Percentiles rank a stretch among this genome's conserved stretches.
phyloP scores from a whole-genome alignment of 2,113 vertebrate genomes.

The Cephalopholis sonnerati region DNA sequence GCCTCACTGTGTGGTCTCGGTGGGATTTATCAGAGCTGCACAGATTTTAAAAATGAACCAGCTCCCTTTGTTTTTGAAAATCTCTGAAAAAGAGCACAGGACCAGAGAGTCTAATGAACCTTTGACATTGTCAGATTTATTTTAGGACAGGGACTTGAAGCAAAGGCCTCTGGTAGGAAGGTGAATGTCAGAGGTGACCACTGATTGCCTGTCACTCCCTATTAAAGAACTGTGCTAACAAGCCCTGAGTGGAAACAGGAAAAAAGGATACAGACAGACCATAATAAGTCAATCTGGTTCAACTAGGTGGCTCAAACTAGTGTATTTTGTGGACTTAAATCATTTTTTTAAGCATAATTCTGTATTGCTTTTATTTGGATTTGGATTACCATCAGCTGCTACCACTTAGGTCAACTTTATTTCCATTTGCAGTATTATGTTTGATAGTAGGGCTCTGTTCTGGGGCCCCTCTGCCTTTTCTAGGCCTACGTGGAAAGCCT shows the following conservation, averaged over 20 bases:
- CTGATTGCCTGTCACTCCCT: slow-evolving; percentile 25
- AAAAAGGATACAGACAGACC: not conserved
- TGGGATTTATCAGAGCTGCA: not conserved
- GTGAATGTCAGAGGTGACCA: slow-evolving; percentile 46
- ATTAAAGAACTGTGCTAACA: slow-evolving; percentile 35
- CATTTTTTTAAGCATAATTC: no score
- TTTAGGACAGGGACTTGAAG: slow-evolving; percentile 31
- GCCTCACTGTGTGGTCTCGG: not conserved
- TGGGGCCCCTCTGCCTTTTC: no score
- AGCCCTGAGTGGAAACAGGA: slow-evolving; percentile 10
- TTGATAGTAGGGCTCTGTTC: no score
- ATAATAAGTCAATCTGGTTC: not conserved
- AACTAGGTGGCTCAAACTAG: not conserved
- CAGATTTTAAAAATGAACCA: not conserved
- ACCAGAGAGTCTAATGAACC: slow-evolving; percentile 23
- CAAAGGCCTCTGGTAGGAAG: slow-evolving; percentile 5
- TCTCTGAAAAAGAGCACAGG: not conserved
- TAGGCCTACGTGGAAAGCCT: no score
- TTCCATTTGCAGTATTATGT: no score
- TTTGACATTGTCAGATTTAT: slow-evolving; percentile 57
- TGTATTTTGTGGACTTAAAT: not conserved
- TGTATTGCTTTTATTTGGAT: not conserved
- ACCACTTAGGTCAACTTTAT: no score
- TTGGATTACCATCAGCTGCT: not conserved
- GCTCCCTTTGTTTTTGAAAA: slow-evolving; percentile 14